Base-by-base conservation (phyloP, 2,888 invertebrate genomes). In the Tetrapedia diversipes region DNA sequence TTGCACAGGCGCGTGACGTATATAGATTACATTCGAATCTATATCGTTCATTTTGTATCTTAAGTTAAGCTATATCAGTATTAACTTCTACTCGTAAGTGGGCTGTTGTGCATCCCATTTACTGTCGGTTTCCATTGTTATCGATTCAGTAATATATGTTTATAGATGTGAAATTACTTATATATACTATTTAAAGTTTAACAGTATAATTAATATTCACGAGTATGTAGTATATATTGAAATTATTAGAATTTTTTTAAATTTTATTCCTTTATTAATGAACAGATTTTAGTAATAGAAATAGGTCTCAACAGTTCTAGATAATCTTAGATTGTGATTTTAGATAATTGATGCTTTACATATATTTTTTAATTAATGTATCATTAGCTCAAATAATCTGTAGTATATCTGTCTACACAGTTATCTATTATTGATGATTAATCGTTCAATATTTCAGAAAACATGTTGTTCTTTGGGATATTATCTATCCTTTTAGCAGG, bases 391-490 rank as follows among this genome's bases (percentile, higher is more conserved):
- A 45, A 61, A 22, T 34, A 3, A 16, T 32, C 22, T n/a, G n/a
- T n/a, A 43, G 14, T 37, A 27, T 34, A 41, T 34, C 8, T 27
- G 41, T 16, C 24, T n/a, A 24, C 14, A n/a, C 14, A 14, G 22
- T 0, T 16, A 29, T 19, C 0, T 22, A 14, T 32, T 16, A 22
- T 16, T 34, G 47, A 29, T 37, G n/a, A 59, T 24, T 45, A 51
- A 11, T 57, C 54, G 4, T 37, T 34, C 64, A 37, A 54, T 57
- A 57, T 86, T 87, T 47, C 80, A 86, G 87, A 67, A 88, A 94
- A 90, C 87, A 95, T 96, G 95, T 95, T 94, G 93, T 88, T 92
- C 80, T 89, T 94, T 77, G 89, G 92, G 80, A 87, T 93, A 84
- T 89, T 94, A 72, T 91, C 93, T 86, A 92, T 93, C 11, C 81